Evolutionary conservation across 2,888 invertebrate genomes (phyloP).

Genomic region (Drosophila pseudotalamancana): DNA sequence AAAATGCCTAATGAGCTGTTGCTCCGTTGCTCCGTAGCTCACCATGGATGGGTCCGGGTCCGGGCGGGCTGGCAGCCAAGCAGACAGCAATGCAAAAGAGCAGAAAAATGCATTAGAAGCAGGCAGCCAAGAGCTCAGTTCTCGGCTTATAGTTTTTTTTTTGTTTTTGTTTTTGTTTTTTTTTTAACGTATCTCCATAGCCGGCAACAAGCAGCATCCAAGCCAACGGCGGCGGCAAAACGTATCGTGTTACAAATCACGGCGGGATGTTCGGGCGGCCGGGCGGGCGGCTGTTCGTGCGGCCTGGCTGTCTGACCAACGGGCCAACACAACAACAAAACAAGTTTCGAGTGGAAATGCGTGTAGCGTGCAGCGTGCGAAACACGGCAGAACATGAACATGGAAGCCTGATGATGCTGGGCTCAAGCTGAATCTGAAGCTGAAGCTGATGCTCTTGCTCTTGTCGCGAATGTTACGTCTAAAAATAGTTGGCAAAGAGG

Average conservation of each 20-base stretch:
- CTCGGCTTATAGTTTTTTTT: constrained; percentile 23
- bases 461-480: constrained; percentile 51
- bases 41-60: too few species aligned
- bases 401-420: constrained; percentile 49
- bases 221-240: constrained; percentile 69
- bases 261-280: constrained; percentile 51
- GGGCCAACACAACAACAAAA: constrained; percentile 44
- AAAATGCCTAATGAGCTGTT: constrained; percentile 81
- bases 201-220: constrained; percentile 30
- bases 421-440: too few species aligned
- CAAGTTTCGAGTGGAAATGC: constrained; percentile 79
- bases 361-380: constrained; percentile 80
- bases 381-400: constrained; percentile 74
- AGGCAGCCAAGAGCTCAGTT: constrained; percentile 24
- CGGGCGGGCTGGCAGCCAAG: constrained; percentile 23
- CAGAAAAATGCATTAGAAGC: constrained; percentile 74
- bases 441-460: constrained; percentile 40
- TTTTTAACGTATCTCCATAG: constrained; percentile 11
- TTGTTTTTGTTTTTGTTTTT: neutral
- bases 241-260: constrained; percentile 80
- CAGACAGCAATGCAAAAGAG: constrained; percentile 64
- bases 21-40: too few species aligned
- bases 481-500: constrained; percentile 59
- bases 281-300: constrained; percentile 18
- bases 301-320: constrained; percentile 11